These are phyloP conservation scores for Pseudomyrmex flavicornis DNA, from an alignment of 1,140 invertebrate species.

Conservation along the genomic window DNA sequence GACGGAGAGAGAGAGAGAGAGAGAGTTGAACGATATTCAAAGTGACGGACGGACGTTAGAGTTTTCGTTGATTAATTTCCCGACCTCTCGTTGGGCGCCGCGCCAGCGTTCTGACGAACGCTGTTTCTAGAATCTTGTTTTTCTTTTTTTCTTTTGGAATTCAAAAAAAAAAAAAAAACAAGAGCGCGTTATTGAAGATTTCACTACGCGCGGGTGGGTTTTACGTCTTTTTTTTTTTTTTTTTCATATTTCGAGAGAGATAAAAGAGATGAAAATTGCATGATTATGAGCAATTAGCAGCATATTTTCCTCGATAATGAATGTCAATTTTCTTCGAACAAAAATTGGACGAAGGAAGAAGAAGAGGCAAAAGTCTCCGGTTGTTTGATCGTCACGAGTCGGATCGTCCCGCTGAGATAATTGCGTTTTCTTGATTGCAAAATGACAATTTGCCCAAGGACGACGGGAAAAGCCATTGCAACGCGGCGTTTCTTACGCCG, in stretches of 20 bases:
- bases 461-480: neutral
- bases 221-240: neutral
- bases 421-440: slow-evolving; percentile 55
- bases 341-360: slow-evolving; percentile 5
- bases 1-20: too few relatives aligned
- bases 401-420: slow-evolving; percentile 49
- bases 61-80: too few relatives aligned
- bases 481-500: neutral
- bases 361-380: slow-evolving; percentile 1
- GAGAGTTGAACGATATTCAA: too few relatives aligned
- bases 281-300: neutral
- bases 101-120: too few relatives aligned
- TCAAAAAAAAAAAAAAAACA: too few relatives aligned
- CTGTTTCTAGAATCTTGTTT: too few relatives aligned
- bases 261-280: neutral
- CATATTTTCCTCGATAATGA: neutral
- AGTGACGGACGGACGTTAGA: too few relatives aligned
- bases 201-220: neutral
- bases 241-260: too few relatives aligned
- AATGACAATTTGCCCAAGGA: neutral
- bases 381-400: slow-evolving; percentile 10
- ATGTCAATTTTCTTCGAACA: neutral
- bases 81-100: too few relatives aligned
- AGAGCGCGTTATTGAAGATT: too few relatives aligned
- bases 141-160: too few relatives aligned